These are phyloP conservation scores for Laticauda colubrina DNA, from an alignment of 2,113 vertebrate species.

Conservation along the genomic window DNA sequence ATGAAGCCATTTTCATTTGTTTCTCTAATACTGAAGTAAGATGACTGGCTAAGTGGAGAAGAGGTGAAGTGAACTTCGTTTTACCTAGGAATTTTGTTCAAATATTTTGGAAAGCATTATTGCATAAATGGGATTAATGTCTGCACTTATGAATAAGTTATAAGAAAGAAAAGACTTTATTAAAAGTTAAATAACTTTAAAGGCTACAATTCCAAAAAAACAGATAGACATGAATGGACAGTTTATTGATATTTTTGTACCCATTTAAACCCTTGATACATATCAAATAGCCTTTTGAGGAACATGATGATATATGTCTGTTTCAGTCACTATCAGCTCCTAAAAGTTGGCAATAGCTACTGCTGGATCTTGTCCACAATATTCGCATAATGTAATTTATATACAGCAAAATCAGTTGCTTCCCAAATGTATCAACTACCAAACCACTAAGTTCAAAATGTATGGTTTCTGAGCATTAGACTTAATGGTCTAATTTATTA, in stretches of 20 bases:
- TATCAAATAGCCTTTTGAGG: neutral
- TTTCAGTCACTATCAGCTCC: neutral
- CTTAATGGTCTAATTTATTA: neutral
- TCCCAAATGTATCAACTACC: neutral
- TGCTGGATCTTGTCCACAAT: neutral
- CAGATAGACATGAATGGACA: neutral
- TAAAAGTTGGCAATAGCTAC: neutral
- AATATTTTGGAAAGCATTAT: neutral
- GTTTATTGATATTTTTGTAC: neutral
- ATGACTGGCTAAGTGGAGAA: neutral
- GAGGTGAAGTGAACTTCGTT: neutral
- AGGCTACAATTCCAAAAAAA: neutral
- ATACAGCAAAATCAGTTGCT: neutral
- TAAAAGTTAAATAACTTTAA: neutral
- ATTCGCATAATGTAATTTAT: neutral
- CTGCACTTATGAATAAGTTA: neutral
- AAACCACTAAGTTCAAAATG: neutral
- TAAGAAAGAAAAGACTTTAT: neutral
- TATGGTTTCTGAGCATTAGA: neutral
- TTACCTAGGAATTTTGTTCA: neutral
- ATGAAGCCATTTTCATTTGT: too few relatives aligned
- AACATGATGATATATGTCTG: neutral
- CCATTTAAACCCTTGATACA: neutral
- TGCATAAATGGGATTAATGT: neutral
- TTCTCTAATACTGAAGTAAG: neutral